Conservation (phyloP, 2,888 invertebrate genomes). For the Leptopilina syphax region DNA sequence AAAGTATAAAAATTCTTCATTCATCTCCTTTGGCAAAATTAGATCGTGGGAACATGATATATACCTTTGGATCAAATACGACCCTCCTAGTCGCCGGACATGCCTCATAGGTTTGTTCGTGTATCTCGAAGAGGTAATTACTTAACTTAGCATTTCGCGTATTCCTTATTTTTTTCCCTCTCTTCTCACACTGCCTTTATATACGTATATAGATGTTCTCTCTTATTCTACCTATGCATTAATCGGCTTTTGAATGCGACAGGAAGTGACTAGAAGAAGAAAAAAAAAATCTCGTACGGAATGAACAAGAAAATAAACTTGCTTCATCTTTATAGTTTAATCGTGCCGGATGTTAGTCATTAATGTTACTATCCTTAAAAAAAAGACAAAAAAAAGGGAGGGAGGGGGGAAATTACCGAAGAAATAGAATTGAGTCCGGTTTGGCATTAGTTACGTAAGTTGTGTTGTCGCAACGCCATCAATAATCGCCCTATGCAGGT, state of each 20-base stretch:
- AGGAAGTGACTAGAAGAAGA: slow-evolving; percentile 24
- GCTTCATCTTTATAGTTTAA: slow-evolving; percentile 14
- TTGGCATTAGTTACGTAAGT: slow-evolving; percentile 43
- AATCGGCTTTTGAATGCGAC: slow-evolving; percentile 26
- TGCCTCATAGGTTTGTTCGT: not conserved
- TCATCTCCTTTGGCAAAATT: slow-evolving; percentile 28
- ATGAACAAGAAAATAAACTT: slow-evolving; percentile 40
- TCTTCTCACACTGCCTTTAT: too few relatives aligned
- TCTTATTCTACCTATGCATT: slow-evolving; percentile 25
- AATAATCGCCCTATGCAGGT: not conserved
- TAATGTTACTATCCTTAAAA: slow-evolving; percentile 40
- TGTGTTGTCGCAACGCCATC: slow-evolving; percentile 25
- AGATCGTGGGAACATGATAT: slow-evolving; percentile 22
- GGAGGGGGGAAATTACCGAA: not conserved
- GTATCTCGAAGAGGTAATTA: slow-evolving; percentile 4
- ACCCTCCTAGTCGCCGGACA: not conserved
- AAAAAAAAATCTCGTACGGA: not conserved
- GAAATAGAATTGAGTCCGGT: slow-evolving; percentile 51
- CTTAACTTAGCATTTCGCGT: slow-evolving; percentile 24
- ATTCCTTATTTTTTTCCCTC: not conserved
- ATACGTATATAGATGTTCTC: not conserved
- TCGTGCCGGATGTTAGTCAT: slow-evolving; percentile 56
- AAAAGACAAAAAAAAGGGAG: slow-evolving; percentile 42
- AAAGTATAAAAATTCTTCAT: slow-evolving; percentile 20
- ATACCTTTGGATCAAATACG: not conserved